These are phyloP conservation scores for Baronia brevicornis DNA, from an alignment of 2,888 invertebrate species.

Conservation along the genomic window DNA sequence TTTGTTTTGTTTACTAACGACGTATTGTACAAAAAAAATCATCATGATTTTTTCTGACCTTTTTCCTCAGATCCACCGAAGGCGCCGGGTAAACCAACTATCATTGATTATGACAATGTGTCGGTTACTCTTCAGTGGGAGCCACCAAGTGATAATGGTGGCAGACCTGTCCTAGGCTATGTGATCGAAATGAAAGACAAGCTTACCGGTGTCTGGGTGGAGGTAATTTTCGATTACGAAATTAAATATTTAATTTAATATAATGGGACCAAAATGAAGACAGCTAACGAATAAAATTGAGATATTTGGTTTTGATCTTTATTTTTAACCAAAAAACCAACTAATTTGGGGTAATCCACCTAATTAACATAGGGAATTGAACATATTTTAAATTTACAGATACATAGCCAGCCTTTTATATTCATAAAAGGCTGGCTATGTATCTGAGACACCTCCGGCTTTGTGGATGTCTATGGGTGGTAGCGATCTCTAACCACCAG, in stretches of 20 bases:
- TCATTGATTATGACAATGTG: slow-evolving; percentile 94
- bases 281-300: too few species aligned
- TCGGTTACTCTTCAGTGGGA: slow-evolving; percentile 94
- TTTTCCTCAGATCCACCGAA: slow-evolving; percentile 84
- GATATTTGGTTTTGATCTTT: too few species aligned
- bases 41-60: slow-evolving; percentile 1
- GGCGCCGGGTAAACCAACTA: slow-evolving; percentile 92
- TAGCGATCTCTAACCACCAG: too few species aligned
- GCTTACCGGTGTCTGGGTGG: slow-evolving; percentile 88
- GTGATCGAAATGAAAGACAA: slow-evolving; percentile 94
- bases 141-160: slow-evolving; percentile 92
- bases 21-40: not conserved
- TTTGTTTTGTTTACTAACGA: slow-evolving; percentile 27
- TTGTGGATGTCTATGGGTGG: too few species aligned
- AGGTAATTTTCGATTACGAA: slow-evolving; percentile 48
- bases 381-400: too few species aligned
- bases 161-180: slow-evolving; percentile 92
- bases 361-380: too few species aligned
- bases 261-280: too few species aligned
- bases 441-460: too few species aligned
- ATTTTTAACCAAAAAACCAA: too few species aligned
- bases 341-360: too few species aligned
- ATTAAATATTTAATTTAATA: not conserved
- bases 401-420: too few species aligned
- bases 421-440: too few species aligned